Conservation (phyloP, 2,888 invertebrate species). For the Eremobia ochroleuca region DNA sequence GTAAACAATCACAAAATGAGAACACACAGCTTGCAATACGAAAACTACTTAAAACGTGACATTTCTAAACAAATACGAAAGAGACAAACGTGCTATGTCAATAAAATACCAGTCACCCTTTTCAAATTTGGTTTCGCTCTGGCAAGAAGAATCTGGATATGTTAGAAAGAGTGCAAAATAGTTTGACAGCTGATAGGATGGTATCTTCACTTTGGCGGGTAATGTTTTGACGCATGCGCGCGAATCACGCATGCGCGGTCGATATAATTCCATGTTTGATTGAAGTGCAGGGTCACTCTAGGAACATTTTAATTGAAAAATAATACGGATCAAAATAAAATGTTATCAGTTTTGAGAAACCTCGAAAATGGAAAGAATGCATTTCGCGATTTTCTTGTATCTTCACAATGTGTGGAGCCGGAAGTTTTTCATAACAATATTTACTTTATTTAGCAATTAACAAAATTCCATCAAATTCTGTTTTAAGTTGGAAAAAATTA, state of each 20-base stretch:
- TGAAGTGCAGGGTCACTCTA: neutral
- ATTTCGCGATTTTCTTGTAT: slow-evolving; percentile 39
- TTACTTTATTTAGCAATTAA: neutral
- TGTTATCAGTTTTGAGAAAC: neutral
- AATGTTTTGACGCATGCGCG: slow-evolving; percentile 65
- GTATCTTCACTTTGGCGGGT: slow-evolving; percentile 42
- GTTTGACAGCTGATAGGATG: slow-evolving; percentile 33
- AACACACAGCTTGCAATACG: slow-evolving; percentile 30
- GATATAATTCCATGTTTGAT: slow-evolving; percentile 46
- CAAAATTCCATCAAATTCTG: neutral
- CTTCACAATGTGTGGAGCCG: slow-evolving; percentile 25
- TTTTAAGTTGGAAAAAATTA: neutral
- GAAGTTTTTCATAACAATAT: slow-evolving; percentile 10
- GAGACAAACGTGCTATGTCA: neutral
- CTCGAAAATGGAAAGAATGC: slow-evolving; percentile 18
- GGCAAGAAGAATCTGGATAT: neutral
- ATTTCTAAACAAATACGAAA: neutral
- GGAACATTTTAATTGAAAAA: neutral
- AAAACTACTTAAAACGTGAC: slow-evolving; percentile 16
- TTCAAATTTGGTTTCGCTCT: slow-evolving; percentile 4
- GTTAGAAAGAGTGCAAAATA: slow-evolving; percentile 36
- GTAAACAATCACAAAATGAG: slow-evolving; percentile 62
- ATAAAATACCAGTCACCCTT: slow-evolving; percentile 3
- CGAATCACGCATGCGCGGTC: slow-evolving; percentile 56
- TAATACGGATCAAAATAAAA: neutral